Conservation (phyloP, 2,888 invertebrate genomes). For the Euplagia quadripunctaria region DNA sequence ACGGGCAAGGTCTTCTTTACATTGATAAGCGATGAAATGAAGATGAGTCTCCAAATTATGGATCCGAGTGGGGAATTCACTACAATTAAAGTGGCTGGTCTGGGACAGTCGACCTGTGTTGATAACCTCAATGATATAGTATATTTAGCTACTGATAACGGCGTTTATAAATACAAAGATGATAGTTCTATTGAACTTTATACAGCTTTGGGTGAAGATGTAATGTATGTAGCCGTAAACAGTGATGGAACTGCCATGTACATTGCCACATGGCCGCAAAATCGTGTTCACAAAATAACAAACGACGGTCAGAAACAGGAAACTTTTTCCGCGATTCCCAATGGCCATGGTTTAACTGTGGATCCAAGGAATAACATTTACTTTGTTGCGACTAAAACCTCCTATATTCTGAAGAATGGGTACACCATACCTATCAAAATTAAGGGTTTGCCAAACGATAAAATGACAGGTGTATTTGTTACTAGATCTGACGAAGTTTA, state of each 20-base stretch:
- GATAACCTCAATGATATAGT: slow-evolving; percentile 83
- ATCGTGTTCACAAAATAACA: slow-evolving; percentile 75
- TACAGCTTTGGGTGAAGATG: slow-evolving; percentile 78
- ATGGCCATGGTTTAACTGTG: slow-evolving; percentile 78
- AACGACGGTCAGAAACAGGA: slow-evolving; percentile 74
- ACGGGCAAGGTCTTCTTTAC: slow-evolving; percentile 78
- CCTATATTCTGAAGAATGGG: slow-evolving; percentile 73
- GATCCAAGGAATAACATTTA: slow-evolving; percentile 79
- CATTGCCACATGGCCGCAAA: slow-evolving; percentile 83
- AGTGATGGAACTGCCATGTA: slow-evolving; percentile 74
- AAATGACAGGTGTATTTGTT: slow-evolving; percentile 77
- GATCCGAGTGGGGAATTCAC: slow-evolving; percentile 70
- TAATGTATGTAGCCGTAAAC: slow-evolving; percentile 78
- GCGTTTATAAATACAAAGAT: slow-evolving; percentile 80
- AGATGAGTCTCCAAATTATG: slow-evolving; percentile 75
- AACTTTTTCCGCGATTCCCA: slow-evolving; percentile 71
- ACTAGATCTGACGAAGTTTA: slow-evolving; percentile 76
- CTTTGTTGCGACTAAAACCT: slow-evolving; percentile 77
- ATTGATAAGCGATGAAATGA: slow-evolving; percentile 78
- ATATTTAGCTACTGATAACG: slow-evolving; percentile 82
- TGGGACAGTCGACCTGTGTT: slow-evolving; percentile 79
- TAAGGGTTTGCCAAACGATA: slow-evolving; percentile 73
- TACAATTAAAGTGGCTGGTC: slow-evolving; percentile 73
- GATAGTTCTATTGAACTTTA: slow-evolving; percentile 71
- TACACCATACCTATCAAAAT: slow-evolving; percentile 75